Evolutionary conservation across 2,113 vertebrate species (phyloP).

Genomic region (Syngnathus scovelli): DNA sequence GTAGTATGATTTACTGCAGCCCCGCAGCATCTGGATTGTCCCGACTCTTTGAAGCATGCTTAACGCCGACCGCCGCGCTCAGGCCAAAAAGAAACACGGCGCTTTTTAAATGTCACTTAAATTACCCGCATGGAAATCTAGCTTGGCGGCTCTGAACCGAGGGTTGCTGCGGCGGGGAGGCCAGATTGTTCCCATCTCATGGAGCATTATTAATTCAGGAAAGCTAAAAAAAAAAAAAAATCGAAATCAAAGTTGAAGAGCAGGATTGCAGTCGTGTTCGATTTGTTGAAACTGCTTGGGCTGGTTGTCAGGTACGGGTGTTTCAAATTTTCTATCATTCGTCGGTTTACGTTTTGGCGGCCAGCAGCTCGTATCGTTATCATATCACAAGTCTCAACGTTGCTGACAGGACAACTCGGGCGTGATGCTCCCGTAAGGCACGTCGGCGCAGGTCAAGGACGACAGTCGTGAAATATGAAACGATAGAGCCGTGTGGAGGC

Average conservation of each 20-base stretch:
- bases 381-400: background rate
- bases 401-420: slow-evolving; percentile 13
- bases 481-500: slow-evolving; percentile 6
- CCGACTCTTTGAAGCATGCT: slow-evolving; percentile 27
- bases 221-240: no score
- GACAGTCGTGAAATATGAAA: slow-evolving; percentile 38
- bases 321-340: background rate
- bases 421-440: slow-evolving; percentile 30
- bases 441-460: slow-evolving; percentile 14
- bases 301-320: background rate
- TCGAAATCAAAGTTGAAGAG: no score
- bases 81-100: slow-evolving; percentile 22
- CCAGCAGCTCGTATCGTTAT: slow-evolving; percentile 5
- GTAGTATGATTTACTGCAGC: background rate
- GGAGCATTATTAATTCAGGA: slow-evolving; percentile 49
- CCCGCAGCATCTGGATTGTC: slow-evolving; percentile 8
- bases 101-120: slow-evolving; percentile 34
- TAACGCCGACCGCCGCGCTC: slow-evolving; percentile 24
- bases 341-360: background rate
- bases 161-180: background rate
- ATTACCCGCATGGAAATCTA: slow-evolving; percentile 26
- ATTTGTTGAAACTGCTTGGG: no score
- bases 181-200: slow-evolving; percentile 30
- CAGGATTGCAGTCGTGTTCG: no score
- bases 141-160: slow-evolving; percentile 22